Base-by-base conservation (phyloP, 2,113 vertebrate genomes). In the Cololabis saira region DNA sequence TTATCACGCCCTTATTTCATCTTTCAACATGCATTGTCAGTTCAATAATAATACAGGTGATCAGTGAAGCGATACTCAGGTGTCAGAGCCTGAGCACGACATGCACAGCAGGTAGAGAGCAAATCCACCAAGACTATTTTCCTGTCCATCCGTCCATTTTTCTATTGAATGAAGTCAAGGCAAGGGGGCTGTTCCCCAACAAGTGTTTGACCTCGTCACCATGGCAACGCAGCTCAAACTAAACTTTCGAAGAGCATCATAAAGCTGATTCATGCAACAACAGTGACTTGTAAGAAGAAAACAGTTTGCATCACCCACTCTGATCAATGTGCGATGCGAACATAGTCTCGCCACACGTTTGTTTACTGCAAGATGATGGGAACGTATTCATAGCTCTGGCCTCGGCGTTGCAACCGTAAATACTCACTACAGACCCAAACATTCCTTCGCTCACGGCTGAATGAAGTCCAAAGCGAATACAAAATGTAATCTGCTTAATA, bases 391-490 rank as follows among this genome's bases (percentile, higher is more conserved):
- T 24, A 15, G 50, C 62, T 43, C 15, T 2, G 3, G 6, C 12
- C 3, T 47, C 17, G 53, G 47, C 27, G 30, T 30, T 41, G 45
- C 53, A 7, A 14, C 44, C 18, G 43, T 21, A 64, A 64, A 64
- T 47, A 43, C 33, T 42, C 41, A 33, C n/a, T 10, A 18, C 12
- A 37, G 18, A 33, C 42, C 22, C 22, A 53, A 63, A 63, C 53
- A 58, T 37, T 41, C 22, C 30, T 17, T 57, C 55, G 61, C 44
- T 44, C 60, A 13, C 0, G 0, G 17, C 66, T 60, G 19, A 60
- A 40, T 48, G 24, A 37, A 27, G 41, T 30, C 24, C 9, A 17
- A 12, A 24, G 37, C 3, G 76, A 63, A 71, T 14, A 16, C 57
- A 41, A 2, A 0, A 21, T 49, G 45, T 54, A 27, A 12, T 50